A percentile compares a stretch with the other conserved stretches of the same genome.
Evolutionary conservation across 1,140 invertebrate species (phyloP).

Genomic region (Melitaea cinxia): DNA sequence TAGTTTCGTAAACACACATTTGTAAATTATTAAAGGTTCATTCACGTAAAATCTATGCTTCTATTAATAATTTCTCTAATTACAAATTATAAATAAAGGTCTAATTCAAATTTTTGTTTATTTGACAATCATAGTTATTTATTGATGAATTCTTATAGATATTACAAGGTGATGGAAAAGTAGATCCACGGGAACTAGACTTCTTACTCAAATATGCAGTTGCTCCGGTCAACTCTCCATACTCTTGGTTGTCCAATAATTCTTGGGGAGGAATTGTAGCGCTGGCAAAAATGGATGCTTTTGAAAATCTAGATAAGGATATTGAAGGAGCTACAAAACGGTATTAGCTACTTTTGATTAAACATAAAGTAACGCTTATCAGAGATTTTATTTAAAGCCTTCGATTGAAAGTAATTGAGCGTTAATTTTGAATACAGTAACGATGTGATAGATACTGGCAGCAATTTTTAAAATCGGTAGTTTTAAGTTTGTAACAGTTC

Average conservation of each 20-base stretch:
- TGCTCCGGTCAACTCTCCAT: conserved; percentile 86
- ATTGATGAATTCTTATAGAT: conserved; percentile 47
- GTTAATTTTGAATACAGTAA: too few relatives aligned
- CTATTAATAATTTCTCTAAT: too few relatives aligned
- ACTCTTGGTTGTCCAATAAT: conserved; percentile 91
- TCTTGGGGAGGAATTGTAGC: conserved; percentile 95
- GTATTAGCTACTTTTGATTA: conserved; percentile 40
- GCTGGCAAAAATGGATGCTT: conserved; percentile 90
- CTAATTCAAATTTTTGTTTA: too few relatives aligned
- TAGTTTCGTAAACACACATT: background rate
- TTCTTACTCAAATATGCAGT: conserved; percentile 92
- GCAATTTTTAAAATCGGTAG: too few relatives aligned
- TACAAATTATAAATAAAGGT: too few relatives aligned
- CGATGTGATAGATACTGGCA: too few relatives aligned
- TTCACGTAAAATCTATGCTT: too few relatives aligned
- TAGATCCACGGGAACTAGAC: conserved; percentile 92
- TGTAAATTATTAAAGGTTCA: conserved; percentile 26
- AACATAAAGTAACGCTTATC: too few relatives aligned
- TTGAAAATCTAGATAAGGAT: conserved; percentile 94
- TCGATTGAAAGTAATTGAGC: too few relatives aligned
- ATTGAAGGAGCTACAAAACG: conserved; percentile 94
- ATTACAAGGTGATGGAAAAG: conserved; percentile 84
- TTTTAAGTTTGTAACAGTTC: too few relatives aligned
- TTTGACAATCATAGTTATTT: background rate
- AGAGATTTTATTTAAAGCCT: too few relatives aligned